Base-by-base conservation (phyloP, 2,888 invertebrate genomes). In the Oegoconia quadripuncta region DNA sequence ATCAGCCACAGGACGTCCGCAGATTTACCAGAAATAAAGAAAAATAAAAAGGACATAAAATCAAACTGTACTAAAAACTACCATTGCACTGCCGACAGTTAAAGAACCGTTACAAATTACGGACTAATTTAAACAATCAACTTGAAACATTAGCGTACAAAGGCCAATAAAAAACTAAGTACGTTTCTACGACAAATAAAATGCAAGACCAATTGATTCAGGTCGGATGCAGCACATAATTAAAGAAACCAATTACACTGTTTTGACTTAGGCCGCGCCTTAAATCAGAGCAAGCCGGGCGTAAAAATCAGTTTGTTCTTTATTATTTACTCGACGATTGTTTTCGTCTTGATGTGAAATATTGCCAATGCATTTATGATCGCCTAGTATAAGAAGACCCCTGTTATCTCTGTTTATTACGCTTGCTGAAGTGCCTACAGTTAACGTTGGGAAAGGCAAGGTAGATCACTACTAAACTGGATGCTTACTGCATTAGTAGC, bases 261-360 rank as follows among this genome's bases (percentile, higher is more conserved):
- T 63, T 61, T 59, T 59, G 61, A 59, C 61, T 63, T 48, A 55
- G 56, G 54, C 56, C 49, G 45, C 51, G 47, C 46, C 51, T 52
- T 74, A 67, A 74, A 69, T 70, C 62, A 67, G 51, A 57, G 47
- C 56, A 57, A 47, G 52, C 52, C 48, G 48, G 62, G 67, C 65
- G 60, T 63, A 64, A 68, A 68, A 64, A 67, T 56, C 60, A 64
- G 60, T 60, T 59, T 41, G 42, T 51, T 59, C 59, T 66, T 70
- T 65, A 65, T 68, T 68, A 70, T 74, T 66, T 63, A 71, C 65
- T n/a, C n/a, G n/a, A n/a, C 58, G 64, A 73, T 72, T 72, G 69
- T 68, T 70, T 71, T 68, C 57, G 64, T 63, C 64, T 60, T 54
- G 43, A 52, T 42, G 55, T 72, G 59, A 72, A 63, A 64, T 73